These are phyloP conservation scores for Beroe ovata DNA, from an alignment of 37 sponge, comb jelly and placozoan species.

Conservation along the genomic window DNA sequence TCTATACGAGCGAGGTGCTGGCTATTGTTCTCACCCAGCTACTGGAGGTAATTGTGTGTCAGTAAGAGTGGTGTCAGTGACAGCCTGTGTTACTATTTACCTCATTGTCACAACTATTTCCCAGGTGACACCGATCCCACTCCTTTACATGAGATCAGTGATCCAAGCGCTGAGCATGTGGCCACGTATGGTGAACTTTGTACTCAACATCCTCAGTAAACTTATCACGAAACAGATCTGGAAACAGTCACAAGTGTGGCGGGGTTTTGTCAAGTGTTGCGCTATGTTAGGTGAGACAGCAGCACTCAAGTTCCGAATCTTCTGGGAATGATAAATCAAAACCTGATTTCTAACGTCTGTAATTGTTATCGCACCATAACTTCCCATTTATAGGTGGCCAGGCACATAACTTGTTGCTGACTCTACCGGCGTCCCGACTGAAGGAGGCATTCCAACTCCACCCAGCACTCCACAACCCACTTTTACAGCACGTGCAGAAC, in stretches of 20 bases:
- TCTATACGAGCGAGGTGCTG: conserved; percentile 89
- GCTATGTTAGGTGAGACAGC: conserved; percentile 66
- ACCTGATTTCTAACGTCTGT: too few species aligned
- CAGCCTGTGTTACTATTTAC: too few species aligned
- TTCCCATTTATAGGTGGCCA: conserved; percentile 8
- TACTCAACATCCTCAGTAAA: conserved; percentile 82
- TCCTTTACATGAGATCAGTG: conserved; percentile 98
- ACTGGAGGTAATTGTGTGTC: conserved; percentile 78
- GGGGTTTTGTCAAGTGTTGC: conserved; percentile 97
- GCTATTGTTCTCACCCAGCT: conserved; percentile 91
- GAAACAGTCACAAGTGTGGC: conserved; percentile 95
- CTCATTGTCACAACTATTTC: too few species aligned
- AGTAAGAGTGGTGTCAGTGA: too few species aligned
- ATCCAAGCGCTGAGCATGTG: conserved; percentile 81
- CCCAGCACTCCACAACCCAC: conserved; percentile 54
- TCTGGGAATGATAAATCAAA: too few species aligned
- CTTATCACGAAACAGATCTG: conserved; percentile 93
- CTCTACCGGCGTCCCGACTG: conserved; percentile 31
- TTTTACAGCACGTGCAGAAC: conserved; percentile 32
- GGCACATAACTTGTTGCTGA: conserved; percentile 13
- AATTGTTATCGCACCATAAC: too few species aligned
- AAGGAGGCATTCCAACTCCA: conserved; percentile 57
- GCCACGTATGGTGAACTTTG: conserved; percentile 82
- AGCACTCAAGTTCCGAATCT: background rate
- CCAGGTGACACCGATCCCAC: conserved; percentile 82